Percentiles rank a stretch among this genome's conserved stretches.
phyloP scores from a whole-genome alignment of 2,888 invertebrate species.

The Adelognathus sp. region DNA sequence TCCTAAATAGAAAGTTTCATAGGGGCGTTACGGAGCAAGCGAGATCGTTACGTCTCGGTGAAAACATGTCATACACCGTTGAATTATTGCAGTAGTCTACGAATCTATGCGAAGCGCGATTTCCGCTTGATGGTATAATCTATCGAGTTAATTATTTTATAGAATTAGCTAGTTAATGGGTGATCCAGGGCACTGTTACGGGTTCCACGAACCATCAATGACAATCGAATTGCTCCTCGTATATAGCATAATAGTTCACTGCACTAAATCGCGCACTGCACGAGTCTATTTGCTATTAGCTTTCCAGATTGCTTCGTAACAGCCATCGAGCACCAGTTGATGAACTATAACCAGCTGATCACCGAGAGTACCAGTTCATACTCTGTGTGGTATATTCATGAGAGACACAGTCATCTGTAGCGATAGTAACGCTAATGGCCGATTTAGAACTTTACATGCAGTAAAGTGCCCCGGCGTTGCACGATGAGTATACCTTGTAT shows the following conservation, averaged over 20 bases:
- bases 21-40: background rate
- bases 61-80: background rate
- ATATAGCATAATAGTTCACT: background rate
- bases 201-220: background rate
- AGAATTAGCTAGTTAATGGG: constrained; percentile 28
- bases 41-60: background rate
- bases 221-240: constrained; percentile 3
- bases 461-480: background rate
- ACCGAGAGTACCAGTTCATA: constrained; percentile 12
- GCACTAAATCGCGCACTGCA: background rate
- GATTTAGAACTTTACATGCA: constrained; percentile 26
- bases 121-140: background rate
- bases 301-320: constrained; percentile 16
- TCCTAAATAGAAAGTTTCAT: no score
- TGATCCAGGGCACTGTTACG: constrained; percentile 29
- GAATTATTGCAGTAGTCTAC: background rate
- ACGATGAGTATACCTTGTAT: background rate
- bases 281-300: constrained; percentile 1
- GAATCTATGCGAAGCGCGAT: constrained; percentile 1
- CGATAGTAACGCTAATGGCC: background rate
- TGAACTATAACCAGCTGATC: constrained; percentile 32
- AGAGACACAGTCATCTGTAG: background rate
- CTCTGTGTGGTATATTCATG: background rate
- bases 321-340: constrained; percentile 20
- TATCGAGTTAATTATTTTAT: constrained; percentile 37